A percentile compares a stretch with the other conserved stretches of the same genome.
Conservation (phyloP, 2,113 vertebrate genomes). For the Cephalopterus ornatus region DNA sequence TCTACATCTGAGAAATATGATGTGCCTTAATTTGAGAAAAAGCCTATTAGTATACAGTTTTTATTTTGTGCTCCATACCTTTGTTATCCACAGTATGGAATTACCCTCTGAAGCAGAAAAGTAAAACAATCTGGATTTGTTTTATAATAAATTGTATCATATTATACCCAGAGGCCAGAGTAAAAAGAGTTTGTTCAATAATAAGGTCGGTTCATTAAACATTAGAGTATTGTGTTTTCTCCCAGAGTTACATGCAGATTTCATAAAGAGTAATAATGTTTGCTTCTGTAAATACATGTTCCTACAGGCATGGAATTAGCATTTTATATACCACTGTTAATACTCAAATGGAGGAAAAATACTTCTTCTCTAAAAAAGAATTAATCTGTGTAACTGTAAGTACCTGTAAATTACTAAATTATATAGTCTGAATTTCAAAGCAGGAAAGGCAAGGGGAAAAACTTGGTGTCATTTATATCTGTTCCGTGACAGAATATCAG, state of each 20-base stretch:
- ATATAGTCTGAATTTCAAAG: not conserved
- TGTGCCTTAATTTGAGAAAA: constrained; percentile 54
- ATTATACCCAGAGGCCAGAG: constrained; percentile 50
- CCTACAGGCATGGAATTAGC: not conserved
- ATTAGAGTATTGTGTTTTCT: constrained; percentile 16
- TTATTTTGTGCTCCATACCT: constrained; percentile 8
- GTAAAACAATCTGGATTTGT: constrained; percentile 39
- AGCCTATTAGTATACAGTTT: not conserved
- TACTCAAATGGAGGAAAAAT: not conserved
- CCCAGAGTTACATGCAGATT: not conserved
- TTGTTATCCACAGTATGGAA: constrained; percentile 40
- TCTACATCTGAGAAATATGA: constrained; percentile 21
- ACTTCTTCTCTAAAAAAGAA: not conserved
- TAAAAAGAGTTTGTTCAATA: constrained; percentile 51
- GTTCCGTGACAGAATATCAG: not conserved
- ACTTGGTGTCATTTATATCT: not conserved
- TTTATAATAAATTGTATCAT: constrained; percentile 43
- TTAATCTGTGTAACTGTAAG: not conserved
- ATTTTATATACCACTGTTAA: not conserved
- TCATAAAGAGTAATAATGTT: not conserved
- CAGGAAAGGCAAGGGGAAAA: not conserved
- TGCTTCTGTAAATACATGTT: not conserved
- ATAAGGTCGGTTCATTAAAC: constrained; percentile 58
- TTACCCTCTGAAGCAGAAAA: constrained; percentile 41
- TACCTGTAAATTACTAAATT: not conserved